Percentiles rank a stretch among this genome's conserved stretches.
phyloP scores from a whole-genome alignment of 1,140 invertebrate genomes.

The Pseudomyrmex cubaensis region DNA sequence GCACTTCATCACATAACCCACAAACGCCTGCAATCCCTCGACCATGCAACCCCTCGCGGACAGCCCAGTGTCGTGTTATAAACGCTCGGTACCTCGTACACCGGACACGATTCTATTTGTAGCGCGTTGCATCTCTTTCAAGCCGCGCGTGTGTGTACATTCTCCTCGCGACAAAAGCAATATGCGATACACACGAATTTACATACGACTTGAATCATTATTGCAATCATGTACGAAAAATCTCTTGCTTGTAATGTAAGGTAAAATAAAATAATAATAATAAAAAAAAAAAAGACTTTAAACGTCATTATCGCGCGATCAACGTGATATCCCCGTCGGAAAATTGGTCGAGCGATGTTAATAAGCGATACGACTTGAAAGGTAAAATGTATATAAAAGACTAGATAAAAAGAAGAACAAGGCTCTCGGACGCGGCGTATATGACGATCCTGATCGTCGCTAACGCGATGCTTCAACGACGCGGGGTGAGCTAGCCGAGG shows the following conservation, averaged over 20 bases:
- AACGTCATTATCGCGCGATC: not conserved
- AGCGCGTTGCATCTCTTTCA: slow-evolving; percentile 4
- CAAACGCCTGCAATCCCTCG: slow-evolving; percentile 56
- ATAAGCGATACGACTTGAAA: slow-evolving; percentile 5
- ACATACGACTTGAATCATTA: slow-evolving; percentile 19
- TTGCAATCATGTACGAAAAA: slow-evolving; percentile 1
- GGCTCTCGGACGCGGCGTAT: not conserved
- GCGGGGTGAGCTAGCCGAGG: slow-evolving; percentile 61
- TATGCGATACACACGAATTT: not conserved
- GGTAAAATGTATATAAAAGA: not conserved
- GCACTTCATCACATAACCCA: slow-evolving; percentile 53
- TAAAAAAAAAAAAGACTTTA: slow-evolving; percentile 3
- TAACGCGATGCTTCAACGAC: slow-evolving; percentile 61
- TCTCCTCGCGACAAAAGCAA: not conserved
- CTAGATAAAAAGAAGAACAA: not conserved
- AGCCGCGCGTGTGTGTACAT: not conserved
- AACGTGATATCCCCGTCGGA: not conserved
- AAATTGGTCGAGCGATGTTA: slow-evolving; percentile 3
- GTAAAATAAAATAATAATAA: not conserved
- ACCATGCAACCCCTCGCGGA: slow-evolving; percentile 51
- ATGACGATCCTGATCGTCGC: slow-evolving; percentile 47
- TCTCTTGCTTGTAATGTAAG: not conserved
- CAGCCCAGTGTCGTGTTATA: slow-evolving; percentile 49
- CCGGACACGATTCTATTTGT: slow-evolving; percentile 42
- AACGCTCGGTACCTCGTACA: slow-evolving; percentile 49